Conservation (phyloP, 1,140 invertebrate genomes). For the Agrypnia vestita region DNA sequence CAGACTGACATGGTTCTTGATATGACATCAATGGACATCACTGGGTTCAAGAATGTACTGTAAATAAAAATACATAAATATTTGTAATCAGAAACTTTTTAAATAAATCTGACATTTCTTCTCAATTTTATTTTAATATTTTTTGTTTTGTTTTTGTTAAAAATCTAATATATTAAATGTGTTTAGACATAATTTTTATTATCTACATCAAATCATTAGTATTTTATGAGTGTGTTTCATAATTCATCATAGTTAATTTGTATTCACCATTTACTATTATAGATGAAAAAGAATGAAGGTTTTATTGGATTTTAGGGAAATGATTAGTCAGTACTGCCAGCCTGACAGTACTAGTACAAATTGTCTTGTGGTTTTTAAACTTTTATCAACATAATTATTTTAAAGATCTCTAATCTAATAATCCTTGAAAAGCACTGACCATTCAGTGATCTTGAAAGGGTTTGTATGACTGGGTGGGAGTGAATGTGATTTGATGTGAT, state of each 20-base stretch:
- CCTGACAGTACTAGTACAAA: slow-evolving; percentile 19
- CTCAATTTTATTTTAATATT: background rate
- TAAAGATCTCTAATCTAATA: slow-evolving; percentile 2
- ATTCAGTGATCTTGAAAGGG: slow-evolving; percentile 18
- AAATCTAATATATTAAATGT: slow-evolving; percentile 39
- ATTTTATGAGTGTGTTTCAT: slow-evolving; percentile 14
- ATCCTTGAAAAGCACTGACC: slow-evolving; percentile 1
- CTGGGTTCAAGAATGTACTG: background rate
- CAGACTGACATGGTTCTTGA: too few species aligned
- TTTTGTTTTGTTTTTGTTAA: slow-evolving; percentile 31
- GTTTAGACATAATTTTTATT: slow-evolving; percentile 21
- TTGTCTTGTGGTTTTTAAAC: slow-evolving; percentile 13
- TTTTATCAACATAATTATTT: slow-evolving; percentile 17
- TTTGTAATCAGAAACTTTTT: slow-evolving; percentile 23
- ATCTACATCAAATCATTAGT: slow-evolving; percentile 15
- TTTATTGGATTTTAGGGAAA: slow-evolving; percentile 16
- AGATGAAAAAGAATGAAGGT: slow-evolving; percentile 6
- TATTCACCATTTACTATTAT: background rate
- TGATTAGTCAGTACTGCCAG: background rate
- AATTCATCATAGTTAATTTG: slow-evolving; percentile 14
- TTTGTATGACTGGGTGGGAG: slow-evolving; percentile 31
- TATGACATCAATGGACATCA: too few species aligned
- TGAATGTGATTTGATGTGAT: slow-evolving; percentile 35
- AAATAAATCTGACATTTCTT: slow-evolving; percentile 24
- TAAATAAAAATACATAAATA: slow-evolving; percentile 36